These are phyloP conservation scores for Apotomis betuletana DNA, from an alignment of 2,888 invertebrate genomes.

Conservation along the genomic window DNA sequence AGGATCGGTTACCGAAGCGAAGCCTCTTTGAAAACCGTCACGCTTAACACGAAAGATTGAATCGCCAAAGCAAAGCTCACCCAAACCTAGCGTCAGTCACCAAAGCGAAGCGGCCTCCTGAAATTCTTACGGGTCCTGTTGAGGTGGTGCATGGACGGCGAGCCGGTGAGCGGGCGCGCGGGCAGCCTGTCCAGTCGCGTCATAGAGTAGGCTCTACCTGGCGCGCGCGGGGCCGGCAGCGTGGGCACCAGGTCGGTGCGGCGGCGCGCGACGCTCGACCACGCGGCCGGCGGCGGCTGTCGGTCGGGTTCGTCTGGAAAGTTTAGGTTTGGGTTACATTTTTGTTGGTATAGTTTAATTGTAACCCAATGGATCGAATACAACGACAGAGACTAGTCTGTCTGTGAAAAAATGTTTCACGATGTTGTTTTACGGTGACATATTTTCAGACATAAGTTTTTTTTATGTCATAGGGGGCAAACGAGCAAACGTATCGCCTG, in stretches of 20 bases:
- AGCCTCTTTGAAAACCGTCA: not conserved
- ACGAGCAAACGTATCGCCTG: too few relatives aligned
- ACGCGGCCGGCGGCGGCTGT: conserved; percentile 82
- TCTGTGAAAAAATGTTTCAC: too few relatives aligned
- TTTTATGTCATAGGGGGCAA: too few relatives aligned
- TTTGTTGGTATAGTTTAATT: too few relatives aligned
- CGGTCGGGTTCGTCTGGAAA: conserved; percentile 74
- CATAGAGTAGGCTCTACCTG: conserved; percentile 95
- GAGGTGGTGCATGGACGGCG: conserved; percentile 71
- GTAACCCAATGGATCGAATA: too few relatives aligned
- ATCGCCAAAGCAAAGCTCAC: conserved; percentile 19
- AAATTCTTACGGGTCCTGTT: conserved; percentile 69
- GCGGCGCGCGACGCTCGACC: conserved; percentile 91
- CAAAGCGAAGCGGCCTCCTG: conserved; percentile 25
- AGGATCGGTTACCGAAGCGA: not conserved
- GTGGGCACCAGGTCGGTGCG: conserved; percentile 96
- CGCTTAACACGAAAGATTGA: too few relatives aligned
- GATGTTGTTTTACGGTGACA: too few relatives aligned
- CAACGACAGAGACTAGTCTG: too few relatives aligned
- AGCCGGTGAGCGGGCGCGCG: conserved; percentile 58
- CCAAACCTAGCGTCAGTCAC: conserved; percentile 10
- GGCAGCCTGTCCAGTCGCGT: conserved; percentile 90
- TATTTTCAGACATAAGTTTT: too few relatives aligned
- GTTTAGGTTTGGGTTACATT: conserved; percentile 23
- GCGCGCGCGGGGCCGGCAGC: conserved; percentile 85